Evolutionary conservation across 2,797 vertebrate genomes (phyloP), one percentile per base, ranked within the genome.

Genomic region (Betta splendens): DNA sequence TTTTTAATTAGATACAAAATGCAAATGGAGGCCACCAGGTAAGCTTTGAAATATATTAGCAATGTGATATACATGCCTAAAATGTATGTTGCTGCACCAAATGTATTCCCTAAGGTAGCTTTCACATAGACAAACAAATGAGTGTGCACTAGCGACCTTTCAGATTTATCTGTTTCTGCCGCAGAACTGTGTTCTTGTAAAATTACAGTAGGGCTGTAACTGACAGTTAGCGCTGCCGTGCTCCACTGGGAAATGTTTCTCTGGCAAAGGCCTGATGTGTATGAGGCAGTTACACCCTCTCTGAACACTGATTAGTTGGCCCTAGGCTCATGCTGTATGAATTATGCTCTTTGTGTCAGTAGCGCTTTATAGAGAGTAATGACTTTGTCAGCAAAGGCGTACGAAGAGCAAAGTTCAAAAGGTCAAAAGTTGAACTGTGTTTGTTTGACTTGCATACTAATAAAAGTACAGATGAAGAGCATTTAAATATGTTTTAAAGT

Each of bases 261-360:
- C 64, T 62, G 57, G 40, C 65, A 72, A 72, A 66, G 5, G 26
- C 42, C 48, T 75, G 73, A 75, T 61, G 69, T 71, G 79, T 43
- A 48, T 48, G 55, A 83, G 64, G 69, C 69, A 70, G 69, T 45
- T 63, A 67, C 53, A 79, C 74, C 75, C 60, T 56, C 69, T 79
- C 84, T 81, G 83, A 87, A 85, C 79, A 67, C 83, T 85, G 84
- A 89, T 90, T 80, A 87, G 81, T 72, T 70, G 58, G 82, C 80
- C 78, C 52, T 9, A 58, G 75, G 85, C 77, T 70, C 45, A 11
- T 17, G 20, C 49, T 65, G 59, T 64, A 89, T 90, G 76, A 90
- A 88, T 90, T 78, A 90, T 90, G 84, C 87, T 86, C 78, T 88
- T 88, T 89, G 84, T 87, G 57, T 76, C 61, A 73, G 65, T 28